Percentiles rank a stretch among this genome's conserved stretches.
phyloP scores from a whole-genome alignment of 2,888 invertebrate genomes.

The Gonocerus acuteangulatus region DNA sequence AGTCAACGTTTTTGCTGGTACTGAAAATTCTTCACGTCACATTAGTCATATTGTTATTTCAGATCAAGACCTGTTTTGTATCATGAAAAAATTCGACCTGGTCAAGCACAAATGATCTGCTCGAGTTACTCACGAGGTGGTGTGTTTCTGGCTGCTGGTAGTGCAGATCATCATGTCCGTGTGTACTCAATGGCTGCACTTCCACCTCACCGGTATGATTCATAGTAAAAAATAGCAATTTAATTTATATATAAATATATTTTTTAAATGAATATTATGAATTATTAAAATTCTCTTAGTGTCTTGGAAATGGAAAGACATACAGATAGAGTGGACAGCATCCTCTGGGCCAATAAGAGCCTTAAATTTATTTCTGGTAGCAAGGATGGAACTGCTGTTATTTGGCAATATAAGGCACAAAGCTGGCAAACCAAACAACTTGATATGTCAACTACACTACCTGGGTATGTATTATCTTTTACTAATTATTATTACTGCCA shows the following conservation, averaged over 20 bases:
- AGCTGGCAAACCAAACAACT: slow-evolving; percentile 78
- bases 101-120: slow-evolving; percentile 92
- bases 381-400: slow-evolving; percentile 88
- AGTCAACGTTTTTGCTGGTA: too few relatives aligned
- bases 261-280: too few relatives aligned
- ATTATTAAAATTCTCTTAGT: slow-evolving; percentile 41
- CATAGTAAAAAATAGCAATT: too few relatives aligned
- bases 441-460: slow-evolving; percentile 57
- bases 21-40: too few relatives aligned
- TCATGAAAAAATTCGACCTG: slow-evolving; percentile 85
- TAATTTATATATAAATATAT: too few relatives aligned
- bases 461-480: slow-evolving; percentile 39
- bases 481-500: too few relatives aligned
- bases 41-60: too few relatives aligned
- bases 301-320: slow-evolving; percentile 74
- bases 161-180: slow-evolving; percentile 86
- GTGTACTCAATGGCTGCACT: slow-evolving; percentile 78
- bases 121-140: slow-evolving; percentile 84
- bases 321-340: slow-evolving; percentile 86
- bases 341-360: slow-evolving; percentile 87
- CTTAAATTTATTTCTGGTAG: slow-evolving; percentile 87
- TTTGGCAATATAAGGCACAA: slow-evolving; percentile 86
- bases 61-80: slow-evolving; percentile 81
- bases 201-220: slow-evolving; percentile 54
- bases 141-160: slow-evolving; percentile 85